Conservation (phyloP, 2,888 invertebrate genomes). For the Beris morrisii region DNA sequence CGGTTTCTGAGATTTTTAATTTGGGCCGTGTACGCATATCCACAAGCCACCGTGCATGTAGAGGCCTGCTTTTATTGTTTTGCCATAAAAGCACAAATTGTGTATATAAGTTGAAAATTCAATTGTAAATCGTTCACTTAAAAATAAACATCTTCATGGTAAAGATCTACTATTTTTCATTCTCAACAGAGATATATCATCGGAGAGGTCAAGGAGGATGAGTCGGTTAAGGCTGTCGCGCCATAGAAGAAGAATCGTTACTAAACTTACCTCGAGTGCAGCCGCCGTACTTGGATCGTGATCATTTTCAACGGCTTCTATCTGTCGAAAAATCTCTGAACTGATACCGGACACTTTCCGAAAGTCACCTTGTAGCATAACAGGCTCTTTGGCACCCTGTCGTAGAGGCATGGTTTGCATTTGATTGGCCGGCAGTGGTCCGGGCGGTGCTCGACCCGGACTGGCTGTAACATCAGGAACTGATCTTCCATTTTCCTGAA, state of each 20-base stretch:
- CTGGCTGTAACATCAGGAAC: constrained; percentile 89
- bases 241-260: not conserved
- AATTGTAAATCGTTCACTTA: no score
- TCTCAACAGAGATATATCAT: no score
- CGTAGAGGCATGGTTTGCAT: constrained; percentile 57
- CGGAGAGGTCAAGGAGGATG: no score
- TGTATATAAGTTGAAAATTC: no score
- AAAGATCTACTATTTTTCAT: no score
- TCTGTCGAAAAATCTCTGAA: constrained; percentile 94
- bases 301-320: constrained; percentile 95
- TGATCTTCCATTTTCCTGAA: constrained; percentile 87
- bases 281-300: constrained; percentile 92
- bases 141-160: no score
- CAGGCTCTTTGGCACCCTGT: constrained; percentile 62
- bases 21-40: no score
- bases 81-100: no score
- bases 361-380: constrained; percentile 90
- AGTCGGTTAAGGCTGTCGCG: no score
- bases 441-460: constrained; percentile 79
- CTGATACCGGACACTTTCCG: constrained; percentile 95
- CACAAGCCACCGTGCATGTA: no score
- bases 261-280: constrained; percentile 71
- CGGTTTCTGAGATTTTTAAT: no score
- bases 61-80: no score
- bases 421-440: constrained; percentile 63